Evolutionary conservation across 2,888 invertebrate species (phyloP), one percentile per base, ranked within the genome.

Genomic region (Deilephila porcellus): DNA sequence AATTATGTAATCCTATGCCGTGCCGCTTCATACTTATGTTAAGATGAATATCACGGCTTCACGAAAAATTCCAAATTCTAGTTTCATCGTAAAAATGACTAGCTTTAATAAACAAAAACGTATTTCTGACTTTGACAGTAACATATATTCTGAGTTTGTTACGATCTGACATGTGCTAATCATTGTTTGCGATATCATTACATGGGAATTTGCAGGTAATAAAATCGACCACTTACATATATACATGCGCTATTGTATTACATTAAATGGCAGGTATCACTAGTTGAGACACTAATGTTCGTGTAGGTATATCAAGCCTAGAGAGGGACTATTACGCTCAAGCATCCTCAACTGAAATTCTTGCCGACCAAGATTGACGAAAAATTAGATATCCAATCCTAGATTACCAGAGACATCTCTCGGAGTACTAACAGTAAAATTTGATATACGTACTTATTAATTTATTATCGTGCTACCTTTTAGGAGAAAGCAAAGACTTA

Each of bases 131-230:
- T 3, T 19, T 2, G 32, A 34, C 34, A 34, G 62, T 63, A 63
- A 63, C 32, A 63, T 34, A 34, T 7, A 63, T 7, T n/a, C 19
- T 63, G 5, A 34, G 34, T 19, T 34, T 3, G 34, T 63, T 7
- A 34, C 8, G 32, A 32, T 19, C 32, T 63, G 62, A 63, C 62
- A 63, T 34, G 34, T 19, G 32, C 29, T 19, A 32, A 63, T 34
- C 56, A 19, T 32, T 63, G n/a, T 32, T 63, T 34, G 62, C 62
- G 7, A 63, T 63, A 63, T 34, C 17, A 63, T 63, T 32, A 32
- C 62, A 19, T 63, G 62, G 34, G 62, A 63, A 63, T n/a, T 63
- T 32, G 60, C 60, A 17, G 60, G 29, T 60, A 29, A 29, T 60
- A 60, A 60, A 60, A 29, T 29, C 29, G 29, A 1, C 17, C 11